Base-by-base conservation (phyloP, 2,888 invertebrate genomes). In the Drosophila borborema region DNA sequence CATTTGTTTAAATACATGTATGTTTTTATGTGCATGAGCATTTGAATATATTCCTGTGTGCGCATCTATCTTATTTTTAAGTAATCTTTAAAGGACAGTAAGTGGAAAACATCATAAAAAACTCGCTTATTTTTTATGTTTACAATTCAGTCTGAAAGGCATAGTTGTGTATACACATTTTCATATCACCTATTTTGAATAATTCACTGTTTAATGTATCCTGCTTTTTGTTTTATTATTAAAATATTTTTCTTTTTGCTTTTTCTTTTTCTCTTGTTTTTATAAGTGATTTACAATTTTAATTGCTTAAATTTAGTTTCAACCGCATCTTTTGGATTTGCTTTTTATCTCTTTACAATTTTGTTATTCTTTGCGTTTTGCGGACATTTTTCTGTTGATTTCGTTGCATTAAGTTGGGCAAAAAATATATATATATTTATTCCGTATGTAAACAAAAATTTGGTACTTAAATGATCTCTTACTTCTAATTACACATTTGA, bases 121-220 rank as follows among this genome's bases (percentile, higher is more conserved):
- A 84, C 70, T 80, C 55, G 72, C 77, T 83, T 89, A 86, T 86
- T 88, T 85, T 74, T 71, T 79, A 83, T 90, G 86, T 86, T 90
- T 90, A 86, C 89, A 86, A 86, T 86, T 86, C 86, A 86, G 86
- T 86, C 86, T 86, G 86, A 86, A 86, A 86, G 90, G 89, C 90
- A 86, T 90, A 90, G 86, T 86, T 82, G 81, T 83, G 86, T 83
- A 82, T 86, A 86, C 89, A 90, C 83, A 82, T 88, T 86, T 82
- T 77, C 59, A 82, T 86, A 90, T 86, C 86, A 86, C 86, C 86
- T 90, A 81, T 90, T 82, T 89, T 88, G 69, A 82, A 90, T 76
- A 90, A 82, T 89, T 86, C 83, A 82, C 76, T 81, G 72, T 84
- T 87, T 86, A 73, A 65, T 77, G 64, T 74, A 74, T 80, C 80